Evolutionary conservation across 2,888 invertebrate genomes (phyloP).

Genomic region (Xanthostigma xanthostigma): DNA sequence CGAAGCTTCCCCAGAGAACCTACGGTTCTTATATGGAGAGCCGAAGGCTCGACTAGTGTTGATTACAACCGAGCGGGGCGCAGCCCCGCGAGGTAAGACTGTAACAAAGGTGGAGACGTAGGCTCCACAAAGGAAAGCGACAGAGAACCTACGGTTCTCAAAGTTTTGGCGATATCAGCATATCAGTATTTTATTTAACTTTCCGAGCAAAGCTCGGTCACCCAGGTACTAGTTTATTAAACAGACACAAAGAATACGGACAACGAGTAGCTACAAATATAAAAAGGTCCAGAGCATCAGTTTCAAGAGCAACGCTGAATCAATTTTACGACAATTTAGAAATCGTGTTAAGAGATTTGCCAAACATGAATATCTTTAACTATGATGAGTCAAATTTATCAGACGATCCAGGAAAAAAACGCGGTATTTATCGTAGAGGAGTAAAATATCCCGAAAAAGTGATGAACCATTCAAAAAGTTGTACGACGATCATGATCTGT

Average conservation of each 20-base stretch:
- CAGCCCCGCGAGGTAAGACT: no score
- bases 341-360: no score
- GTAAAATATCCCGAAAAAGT: slow-evolving; percentile 11
- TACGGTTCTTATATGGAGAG: no score
- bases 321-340: slow-evolving; percentile 2
- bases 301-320: slow-evolving; percentile 6
- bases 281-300: slow-evolving; percentile 9
- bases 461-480: slow-evolving; percentile 10
- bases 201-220: no score
- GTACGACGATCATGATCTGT: slow-evolving; percentile 17
- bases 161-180: no score
- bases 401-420: slow-evolving; percentile 20
- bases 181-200: no score
- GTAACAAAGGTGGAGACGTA: no score
- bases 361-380: slow-evolving; percentile 16
- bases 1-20: no score
- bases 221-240: slow-evolving; percentile 7
- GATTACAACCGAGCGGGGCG: no score
- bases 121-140: no score
- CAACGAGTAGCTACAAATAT: slow-evolving; percentile 10
- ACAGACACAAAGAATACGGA: slow-evolving; percentile 9
- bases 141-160: no score
- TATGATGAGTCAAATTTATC: slow-evolving; percentile 18
- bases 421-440: slow-evolving; percentile 11
- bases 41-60: no score